These are phyloP conservation scores for Zaprionus taronus DNA, from an alignment of 1,140 invertebrate genomes.

Conservation along the genomic window DNA sequence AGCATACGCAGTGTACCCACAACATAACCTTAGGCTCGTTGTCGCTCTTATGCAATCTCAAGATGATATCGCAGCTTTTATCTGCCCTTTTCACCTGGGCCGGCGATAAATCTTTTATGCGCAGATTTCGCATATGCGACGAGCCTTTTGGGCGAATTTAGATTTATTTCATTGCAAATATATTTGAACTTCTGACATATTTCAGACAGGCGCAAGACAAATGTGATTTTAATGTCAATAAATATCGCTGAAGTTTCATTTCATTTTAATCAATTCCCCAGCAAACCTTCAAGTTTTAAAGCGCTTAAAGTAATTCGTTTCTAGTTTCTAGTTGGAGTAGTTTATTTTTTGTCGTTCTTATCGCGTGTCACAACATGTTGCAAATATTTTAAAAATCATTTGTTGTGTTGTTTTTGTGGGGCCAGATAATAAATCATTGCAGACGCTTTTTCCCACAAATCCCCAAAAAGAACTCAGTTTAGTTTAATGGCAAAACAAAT, in stretches of 20 bases:
- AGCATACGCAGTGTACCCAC: not conserved
- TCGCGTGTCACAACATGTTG: conserved; percentile 44
- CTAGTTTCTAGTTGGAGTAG: conserved; percentile 9
- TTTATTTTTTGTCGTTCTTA: conserved; percentile 30
- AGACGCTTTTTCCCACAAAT: conserved; percentile 14
- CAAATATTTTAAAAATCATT: conserved; percentile 50
- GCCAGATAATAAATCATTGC: conserved; percentile 62
- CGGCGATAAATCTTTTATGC: conserved; percentile 60
- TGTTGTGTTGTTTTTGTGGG: conserved; percentile 22
- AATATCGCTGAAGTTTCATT: conserved; percentile 46
- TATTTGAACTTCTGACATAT: conserved; percentile 70
- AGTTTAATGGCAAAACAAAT: conserved; percentile 4
- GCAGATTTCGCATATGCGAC: conserved; percentile 67
- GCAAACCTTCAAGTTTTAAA: not conserved
- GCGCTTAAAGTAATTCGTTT: not conserved
- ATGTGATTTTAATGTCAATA: conserved; percentile 70
- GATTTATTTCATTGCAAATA: conserved; percentile 66
- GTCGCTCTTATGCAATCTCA: not conserved
- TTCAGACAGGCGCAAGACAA: conserved; percentile 62
- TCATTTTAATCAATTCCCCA: conserved; percentile 4
- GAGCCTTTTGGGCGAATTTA: conserved; percentile 54
- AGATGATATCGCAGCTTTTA: conserved; percentile 51
- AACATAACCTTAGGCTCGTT: not conserved
- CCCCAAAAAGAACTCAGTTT: conserved; percentile 14
- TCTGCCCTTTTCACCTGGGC: conserved; percentile 28